Base-by-base conservation (phyloP, 1,140 invertebrate genomes). In the Drosophila rufa region DNA sequence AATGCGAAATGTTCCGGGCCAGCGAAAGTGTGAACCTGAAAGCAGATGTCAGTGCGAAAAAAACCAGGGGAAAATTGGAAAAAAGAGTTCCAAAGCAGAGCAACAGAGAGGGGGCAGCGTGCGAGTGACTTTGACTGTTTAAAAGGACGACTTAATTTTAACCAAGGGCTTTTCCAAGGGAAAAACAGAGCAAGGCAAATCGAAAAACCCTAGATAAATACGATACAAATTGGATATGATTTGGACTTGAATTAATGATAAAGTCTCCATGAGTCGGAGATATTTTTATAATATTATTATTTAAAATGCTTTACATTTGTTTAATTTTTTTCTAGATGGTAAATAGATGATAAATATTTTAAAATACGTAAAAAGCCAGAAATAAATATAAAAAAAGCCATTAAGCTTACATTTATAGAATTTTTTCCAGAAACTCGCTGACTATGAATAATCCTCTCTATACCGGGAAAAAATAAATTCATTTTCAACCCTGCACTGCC, bases 1-100 rank as follows among this genome's bases (percentile, higher is more conserved):
- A 83, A 76, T 83, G 75, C 48, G 61, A 81, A 75, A 69, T 70
- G 71, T 53, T 76, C 59, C 69, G 51, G 55, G 55, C 48, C 57
- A 79, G 64, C 50, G 50, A 79, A 81, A 77, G 73, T 74, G 77
- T 78, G 78, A 79, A 75, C 53, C 45, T 57, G 57, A 73, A 65
- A 78, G 64, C 82, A 84, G 79, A 77, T 74, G 82, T 85, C 73
- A 66, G 60, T 53, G 68, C 30, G 15, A 40, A 59, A 53, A 36
- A 36, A 36, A 22, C 27, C 46, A 11, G 30, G n/a, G 4, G 25
- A 46, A 42, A 58, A 48, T 42, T 75, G 42, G 36, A 55, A 60
- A 60, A 76, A 48, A 33, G 55, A 19, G 40, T 51, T 36, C 19
- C 53, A 46, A 36, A 42, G 25, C 27, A 51, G 33, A 65, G 15